Percentiles rank a stretch among this genome's conserved stretches.
Conservation (phyloP, 2,888 invertebrate genomes). For the Hypolimnas misippus region DNA sequence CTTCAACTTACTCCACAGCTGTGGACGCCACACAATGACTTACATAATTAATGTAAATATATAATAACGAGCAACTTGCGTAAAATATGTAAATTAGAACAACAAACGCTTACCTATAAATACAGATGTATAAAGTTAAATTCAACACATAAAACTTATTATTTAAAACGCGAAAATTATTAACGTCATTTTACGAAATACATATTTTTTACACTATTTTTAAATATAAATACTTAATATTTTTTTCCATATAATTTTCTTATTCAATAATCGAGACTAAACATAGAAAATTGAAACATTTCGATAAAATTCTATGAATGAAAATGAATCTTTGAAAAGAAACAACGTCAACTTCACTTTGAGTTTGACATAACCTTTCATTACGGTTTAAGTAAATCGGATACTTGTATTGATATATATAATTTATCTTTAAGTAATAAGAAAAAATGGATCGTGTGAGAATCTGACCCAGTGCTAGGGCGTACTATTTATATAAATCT, state of each 20-base stretch:
- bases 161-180: not conserved
- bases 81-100: constrained; percentile 8
- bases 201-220: not conserved
- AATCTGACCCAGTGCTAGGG: no score
- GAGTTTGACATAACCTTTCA: not conserved
- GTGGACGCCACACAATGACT: not conserved
- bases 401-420: constrained; percentile 4
- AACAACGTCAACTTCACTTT: constrained; percentile 10
- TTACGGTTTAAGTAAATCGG: not conserved
- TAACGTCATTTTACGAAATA: not conserved
- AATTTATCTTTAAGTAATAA: no score
- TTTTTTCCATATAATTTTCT: not conserved
- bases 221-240: not conserved
- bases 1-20: no score
- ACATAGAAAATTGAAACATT: not conserved
- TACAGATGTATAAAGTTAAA: not conserved
- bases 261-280: constrained; percentile 1
- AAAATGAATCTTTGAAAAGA: constrained; percentile 10
- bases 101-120: constrained; percentile 13
- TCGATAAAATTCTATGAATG: not conserved
- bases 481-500: no score
- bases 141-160: not conserved
- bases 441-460: no score
- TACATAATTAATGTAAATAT: not conserved
- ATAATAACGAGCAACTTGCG: constrained; percentile 4